A percentile compares a stretch with the other conserved stretches of the same genome.
These are phyloP conservation scores for Salvelinus fontinalis DNA, from an alignment of 2,113 vertebrate species.

Conservation along the genomic window DNA sequence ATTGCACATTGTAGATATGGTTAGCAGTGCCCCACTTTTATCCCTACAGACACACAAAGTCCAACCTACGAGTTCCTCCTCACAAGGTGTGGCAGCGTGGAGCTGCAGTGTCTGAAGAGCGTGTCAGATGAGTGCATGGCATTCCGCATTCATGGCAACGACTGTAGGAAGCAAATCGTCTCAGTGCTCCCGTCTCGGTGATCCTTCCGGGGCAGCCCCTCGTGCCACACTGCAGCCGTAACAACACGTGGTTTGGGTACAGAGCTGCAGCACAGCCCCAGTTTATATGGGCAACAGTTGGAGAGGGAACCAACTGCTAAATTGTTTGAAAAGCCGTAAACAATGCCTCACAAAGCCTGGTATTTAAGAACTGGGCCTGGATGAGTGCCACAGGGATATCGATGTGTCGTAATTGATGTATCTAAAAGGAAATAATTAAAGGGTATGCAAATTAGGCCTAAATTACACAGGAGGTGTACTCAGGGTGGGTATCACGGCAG, in stretches of 20 bases:
- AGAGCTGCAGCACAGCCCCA: conserved; percentile 57
- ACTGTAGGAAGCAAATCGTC: conserved; percentile 62
- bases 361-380: too few relatives aligned
- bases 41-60: too few relatives aligned
- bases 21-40: too few relatives aligned
- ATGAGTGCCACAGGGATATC: too few relatives aligned
- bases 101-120: conserved; percentile 7
- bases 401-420: not conserved
- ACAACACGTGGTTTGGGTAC: conserved; percentile 78
- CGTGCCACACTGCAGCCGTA: conserved; percentile 71
- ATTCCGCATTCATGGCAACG: conserved; percentile 61
- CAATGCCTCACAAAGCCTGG: conserved; percentile 48
- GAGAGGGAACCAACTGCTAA: conserved; percentile 69
- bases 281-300: conserved; percentile 69
- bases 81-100: not conserved
- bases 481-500: not conserved
- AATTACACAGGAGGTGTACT: not conserved
- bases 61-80: too few relatives aligned
- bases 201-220: conserved; percentile 63
- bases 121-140: not conserved
- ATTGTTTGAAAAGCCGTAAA: conserved; percentile 72
- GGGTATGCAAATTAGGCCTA: not conserved
- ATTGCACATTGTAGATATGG: too few relatives aligned
- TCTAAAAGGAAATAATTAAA: not conserved
- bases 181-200: conserved; percentile 48